Evolutionary conservation across 2,113 vertebrate species (phyloP).

Genomic region (Cichladusa arquata): DNA sequence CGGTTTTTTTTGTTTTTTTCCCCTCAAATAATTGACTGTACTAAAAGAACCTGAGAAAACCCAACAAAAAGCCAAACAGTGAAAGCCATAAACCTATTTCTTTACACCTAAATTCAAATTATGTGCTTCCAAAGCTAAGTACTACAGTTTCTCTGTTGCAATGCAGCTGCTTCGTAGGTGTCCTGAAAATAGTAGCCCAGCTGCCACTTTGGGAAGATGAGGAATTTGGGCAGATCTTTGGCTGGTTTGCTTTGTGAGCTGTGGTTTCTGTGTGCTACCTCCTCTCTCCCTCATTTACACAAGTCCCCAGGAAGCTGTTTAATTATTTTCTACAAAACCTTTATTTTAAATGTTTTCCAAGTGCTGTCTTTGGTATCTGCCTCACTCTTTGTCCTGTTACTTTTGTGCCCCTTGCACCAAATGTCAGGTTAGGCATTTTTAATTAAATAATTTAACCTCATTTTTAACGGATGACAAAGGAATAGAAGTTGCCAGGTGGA

Average conservation of each 20-base stretch:
- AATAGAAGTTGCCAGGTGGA: background rate
- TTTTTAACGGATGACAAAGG: background rate
- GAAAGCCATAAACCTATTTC: background rate
- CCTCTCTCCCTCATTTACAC: background rate
- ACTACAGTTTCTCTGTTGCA: background rate
- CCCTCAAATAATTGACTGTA: background rate
- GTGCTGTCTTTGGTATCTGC: background rate
- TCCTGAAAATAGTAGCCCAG: background rate
- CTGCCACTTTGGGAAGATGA: background rate
- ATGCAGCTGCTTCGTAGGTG: background rate
- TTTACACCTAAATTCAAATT: background rate
- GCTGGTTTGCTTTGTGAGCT: background rate
- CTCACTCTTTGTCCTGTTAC: background rate
- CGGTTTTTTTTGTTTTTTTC: fast-evolving
- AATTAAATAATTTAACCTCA: background rate
- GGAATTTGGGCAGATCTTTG: background rate
- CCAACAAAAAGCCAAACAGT: fast-evolving
- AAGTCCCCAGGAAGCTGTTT: background rate
- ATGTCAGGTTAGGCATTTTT: background rate
- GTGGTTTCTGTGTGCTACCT: background rate
- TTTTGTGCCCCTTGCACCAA: background rate
- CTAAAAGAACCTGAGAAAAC: background rate
- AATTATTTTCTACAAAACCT: background rate
- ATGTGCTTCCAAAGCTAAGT: background rate
- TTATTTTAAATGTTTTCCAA: background rate